A percentile compares a stretch with the other conserved stretches of the same genome.
Conservation (phyloP, 1,140 invertebrate genomes). For the Cylas formicarius region DNA sequence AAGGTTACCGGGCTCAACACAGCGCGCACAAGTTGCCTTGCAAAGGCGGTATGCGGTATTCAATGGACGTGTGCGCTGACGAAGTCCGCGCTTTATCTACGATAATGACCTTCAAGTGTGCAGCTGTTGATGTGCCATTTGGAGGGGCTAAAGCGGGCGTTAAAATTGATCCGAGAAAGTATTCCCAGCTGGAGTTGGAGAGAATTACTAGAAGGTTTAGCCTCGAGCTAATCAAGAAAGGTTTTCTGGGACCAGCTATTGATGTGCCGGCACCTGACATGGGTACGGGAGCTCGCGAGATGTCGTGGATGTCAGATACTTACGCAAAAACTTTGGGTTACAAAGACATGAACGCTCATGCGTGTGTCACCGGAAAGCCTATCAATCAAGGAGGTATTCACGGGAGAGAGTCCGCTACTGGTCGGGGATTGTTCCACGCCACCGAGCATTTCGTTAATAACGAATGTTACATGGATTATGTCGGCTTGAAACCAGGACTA, state of each 20-base stretch:
- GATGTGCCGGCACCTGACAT: slow-evolving; percentile 84
- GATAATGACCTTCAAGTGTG: slow-evolving; percentile 81
- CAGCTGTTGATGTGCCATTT: slow-evolving; percentile 78
- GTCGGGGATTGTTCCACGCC: slow-evolving; percentile 78
- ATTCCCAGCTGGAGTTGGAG: slow-evolving; percentile 71
- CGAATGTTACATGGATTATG: slow-evolving; percentile 67
- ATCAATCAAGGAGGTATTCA: slow-evolving; percentile 69
- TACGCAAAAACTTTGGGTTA: slow-evolving; percentile 68
- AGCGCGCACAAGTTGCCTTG: slow-evolving; percentile 71
- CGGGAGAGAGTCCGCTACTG: slow-evolving; percentile 82
- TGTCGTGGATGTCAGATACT: slow-evolving; percentile 82
- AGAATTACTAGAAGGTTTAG: slow-evolving; percentile 81
- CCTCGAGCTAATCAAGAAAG: slow-evolving; percentile 80
- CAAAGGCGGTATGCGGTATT: slow-evolving; percentile 94
- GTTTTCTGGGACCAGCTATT: slow-evolving; percentile 68
- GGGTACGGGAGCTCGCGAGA: slow-evolving; percentile 72
- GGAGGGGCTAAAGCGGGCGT: slow-evolving; percentile 82
- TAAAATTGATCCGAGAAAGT: slow-evolving; percentile 74
- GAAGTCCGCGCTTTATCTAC: slow-evolving; percentile 84
- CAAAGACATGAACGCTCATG: slow-evolving; percentile 73
- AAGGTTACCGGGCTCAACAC: slow-evolving; percentile 78
- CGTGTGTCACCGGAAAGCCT: slow-evolving; percentile 83
- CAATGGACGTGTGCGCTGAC: slow-evolving; percentile 80
- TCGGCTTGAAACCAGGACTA: slow-evolving; percentile 63
- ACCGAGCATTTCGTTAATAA: slow-evolving; percentile 73